phyloP scores from a whole-genome alignment of 2,113 vertebrate species.

The Proteles cristata region DNA sequence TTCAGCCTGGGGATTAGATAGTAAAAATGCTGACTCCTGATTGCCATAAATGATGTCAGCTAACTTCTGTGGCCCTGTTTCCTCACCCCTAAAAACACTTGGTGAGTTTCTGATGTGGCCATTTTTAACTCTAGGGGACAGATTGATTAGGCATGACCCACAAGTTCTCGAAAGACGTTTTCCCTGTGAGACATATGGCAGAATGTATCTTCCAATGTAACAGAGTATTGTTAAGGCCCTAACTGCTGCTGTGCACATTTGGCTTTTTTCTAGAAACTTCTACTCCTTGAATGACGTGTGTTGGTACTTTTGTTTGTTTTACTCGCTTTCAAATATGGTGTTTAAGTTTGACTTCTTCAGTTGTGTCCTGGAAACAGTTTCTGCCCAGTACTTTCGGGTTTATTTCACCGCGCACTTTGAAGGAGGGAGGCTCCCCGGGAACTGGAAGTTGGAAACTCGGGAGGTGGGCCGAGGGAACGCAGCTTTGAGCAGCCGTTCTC shows the following conservation, averaged over 20 bases:
- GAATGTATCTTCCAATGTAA: neutral
- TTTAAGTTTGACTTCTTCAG: constrained; percentile 2
- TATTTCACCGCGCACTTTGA: neutral
- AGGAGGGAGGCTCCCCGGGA: neutral
- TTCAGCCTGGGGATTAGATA: neutral
- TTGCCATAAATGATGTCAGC: neutral
- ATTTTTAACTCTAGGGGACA: neutral
- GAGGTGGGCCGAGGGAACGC: neutral
- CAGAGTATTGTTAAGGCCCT: neutral
- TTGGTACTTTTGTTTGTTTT: neutral
- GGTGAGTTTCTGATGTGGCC: neutral
- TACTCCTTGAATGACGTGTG: neutral
- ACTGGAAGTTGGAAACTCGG: neutral
- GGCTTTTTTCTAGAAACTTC: neutral
- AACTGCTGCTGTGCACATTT: neutral
- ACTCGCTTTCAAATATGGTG: neutral
- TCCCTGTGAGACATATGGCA: neutral
- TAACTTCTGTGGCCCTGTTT: neutral
- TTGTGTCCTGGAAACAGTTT: neutral
- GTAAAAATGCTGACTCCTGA: neutral
- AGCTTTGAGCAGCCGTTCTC: neutral
- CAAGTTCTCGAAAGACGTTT: neutral
- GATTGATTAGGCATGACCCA: neutral
- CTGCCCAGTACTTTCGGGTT: neutral
- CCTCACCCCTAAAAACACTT: neutral